Conservation (phyloP, 30 jellyfish, hydroid and myxozoan species). For the Cassiopea andromeda region DNA sequence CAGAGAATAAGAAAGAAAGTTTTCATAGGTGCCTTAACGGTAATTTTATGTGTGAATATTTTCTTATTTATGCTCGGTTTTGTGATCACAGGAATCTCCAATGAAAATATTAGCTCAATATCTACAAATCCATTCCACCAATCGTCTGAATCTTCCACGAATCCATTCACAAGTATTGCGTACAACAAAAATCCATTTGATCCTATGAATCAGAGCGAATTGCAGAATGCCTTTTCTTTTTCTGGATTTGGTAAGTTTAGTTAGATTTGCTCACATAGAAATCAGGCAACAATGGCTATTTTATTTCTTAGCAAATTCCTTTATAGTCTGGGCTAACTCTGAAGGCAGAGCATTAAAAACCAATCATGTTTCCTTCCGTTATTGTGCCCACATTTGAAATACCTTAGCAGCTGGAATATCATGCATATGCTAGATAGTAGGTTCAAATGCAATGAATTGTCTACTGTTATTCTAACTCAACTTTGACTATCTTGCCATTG, state of each 20-base stretch:
- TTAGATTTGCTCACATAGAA: not conserved
- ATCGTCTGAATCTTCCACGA: slow-evolving; percentile 17
- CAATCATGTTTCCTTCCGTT: no score
- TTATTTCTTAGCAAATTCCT: no score
- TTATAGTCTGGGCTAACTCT: not conserved
- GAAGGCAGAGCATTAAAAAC: not conserved
- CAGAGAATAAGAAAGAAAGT: no score
- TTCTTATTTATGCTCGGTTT: not conserved
- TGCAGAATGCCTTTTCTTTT: slow-evolving; percentile 9
- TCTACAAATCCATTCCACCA: slow-evolving; percentile 28
- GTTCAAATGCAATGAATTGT: no score
- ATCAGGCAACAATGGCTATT: not conserved
- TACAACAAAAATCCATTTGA: slow-evolving; percentile 48
- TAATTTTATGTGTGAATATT: no score
- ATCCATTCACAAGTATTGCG: slow-evolving; percentile 49
- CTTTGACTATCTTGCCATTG: no score
- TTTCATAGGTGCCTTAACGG: no score
- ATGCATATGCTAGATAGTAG: no score
- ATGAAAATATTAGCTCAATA: not conserved
- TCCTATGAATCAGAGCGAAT: slow-evolving; percentile 20
- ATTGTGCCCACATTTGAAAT: no score
- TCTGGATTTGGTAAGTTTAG: slow-evolving; percentile 58
- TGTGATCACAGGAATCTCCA: not conserved
- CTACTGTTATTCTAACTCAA: no score
- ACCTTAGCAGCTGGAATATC: no score